These are phyloP conservation scores for Helicoverpa assulta DNA, from an alignment of 2,888 invertebrate species.

Conservation along the genomic window DNA sequence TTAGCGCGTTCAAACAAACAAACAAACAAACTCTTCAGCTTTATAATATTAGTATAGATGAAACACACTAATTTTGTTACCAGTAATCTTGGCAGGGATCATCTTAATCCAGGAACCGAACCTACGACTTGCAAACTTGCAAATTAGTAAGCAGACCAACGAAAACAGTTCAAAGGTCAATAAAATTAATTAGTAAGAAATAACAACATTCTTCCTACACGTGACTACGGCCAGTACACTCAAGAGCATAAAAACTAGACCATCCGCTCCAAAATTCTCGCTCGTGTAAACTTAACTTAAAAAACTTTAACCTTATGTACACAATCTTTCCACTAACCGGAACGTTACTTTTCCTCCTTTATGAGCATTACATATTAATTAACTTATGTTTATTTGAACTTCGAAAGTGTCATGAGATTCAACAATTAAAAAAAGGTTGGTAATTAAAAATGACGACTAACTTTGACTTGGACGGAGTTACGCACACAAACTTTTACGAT, in stretches of 20 bases:
- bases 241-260: neutral
- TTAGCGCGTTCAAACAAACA: too few relatives aligned
- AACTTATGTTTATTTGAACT: slow-evolving; percentile 50
- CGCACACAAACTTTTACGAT: slow-evolving; percentile 52
- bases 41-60: too few relatives aligned
- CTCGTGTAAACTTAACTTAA: slow-evolving; percentile 3
- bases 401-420: slow-evolving; percentile 46
- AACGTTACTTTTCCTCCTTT: slow-evolving; percentile 40
- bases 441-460: slow-evolving; percentile 42
- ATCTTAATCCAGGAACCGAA: too few relatives aligned
- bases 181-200: neutral
- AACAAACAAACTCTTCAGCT: too few relatives aligned
- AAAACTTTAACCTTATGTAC: slow-evolving; percentile 16
- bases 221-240: neutral
- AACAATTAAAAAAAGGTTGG: slow-evolving; percentile 48
- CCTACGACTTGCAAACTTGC: too few relatives aligned
- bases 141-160: neutral
- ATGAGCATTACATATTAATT: slow-evolving; percentile 44
- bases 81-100: too few relatives aligned
- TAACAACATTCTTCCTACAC: neutral
- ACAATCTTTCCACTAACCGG: slow-evolving; percentile 41
- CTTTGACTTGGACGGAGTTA: slow-evolving; percentile 17
- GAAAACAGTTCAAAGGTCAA: neutral
- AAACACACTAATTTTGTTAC: too few relatives aligned
- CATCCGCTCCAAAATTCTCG: slow-evolving; percentile 10